These are phyloP conservation scores for Nesoenas mayeri DNA, from an alignment of 2,113 vertebrate genomes.

Conservation along the genomic window DNA sequence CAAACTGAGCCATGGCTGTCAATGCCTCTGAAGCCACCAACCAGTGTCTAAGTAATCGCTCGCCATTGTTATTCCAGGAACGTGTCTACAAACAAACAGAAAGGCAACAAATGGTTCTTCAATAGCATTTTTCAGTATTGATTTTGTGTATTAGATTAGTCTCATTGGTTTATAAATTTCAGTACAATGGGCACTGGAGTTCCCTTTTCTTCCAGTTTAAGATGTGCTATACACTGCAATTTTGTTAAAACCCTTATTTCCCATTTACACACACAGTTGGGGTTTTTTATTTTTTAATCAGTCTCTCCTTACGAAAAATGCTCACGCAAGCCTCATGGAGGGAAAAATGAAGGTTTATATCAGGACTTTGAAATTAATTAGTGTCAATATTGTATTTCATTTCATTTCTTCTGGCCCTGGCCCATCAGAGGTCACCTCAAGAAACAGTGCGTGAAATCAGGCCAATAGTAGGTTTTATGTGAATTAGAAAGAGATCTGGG, in stretches of 20 bases:
- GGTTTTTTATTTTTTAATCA: not conserved
- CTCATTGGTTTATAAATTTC: slow-evolving; percentile 6
- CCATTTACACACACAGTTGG: not conserved
- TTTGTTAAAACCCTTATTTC: not conserved
- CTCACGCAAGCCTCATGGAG: not conserved
- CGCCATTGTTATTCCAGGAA: slow-evolving; percentile 7
- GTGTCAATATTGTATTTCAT: not conserved
- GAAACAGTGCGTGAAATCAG: not conserved
- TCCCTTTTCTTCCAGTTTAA: not conserved
- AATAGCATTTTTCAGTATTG: slow-evolving; percentile 1
- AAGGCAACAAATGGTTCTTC: not conserved
- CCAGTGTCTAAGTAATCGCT: not conserved
- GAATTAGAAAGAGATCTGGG: not conserved
- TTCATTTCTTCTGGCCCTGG: not conserved
- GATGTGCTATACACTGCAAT: not conserved
- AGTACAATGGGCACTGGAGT: not conserved
- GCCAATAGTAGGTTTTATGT: not conserved
- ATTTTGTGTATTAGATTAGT: not conserved
- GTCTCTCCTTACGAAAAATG: not conserved
- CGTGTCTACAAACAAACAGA: not conserved
- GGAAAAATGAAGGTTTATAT: slow-evolving; percentile 6
- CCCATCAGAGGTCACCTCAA: not conserved
- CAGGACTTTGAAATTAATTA: not conserved
- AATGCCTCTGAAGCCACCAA: not conserved
- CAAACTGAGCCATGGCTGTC: not conserved